A percentile compares a stretch with the other conserved stretches of the same genome.
Evolutionary conservation across 2,113 vertebrate genomes (phyloP).

Genomic region (Oceanodroma tethys): DNA sequence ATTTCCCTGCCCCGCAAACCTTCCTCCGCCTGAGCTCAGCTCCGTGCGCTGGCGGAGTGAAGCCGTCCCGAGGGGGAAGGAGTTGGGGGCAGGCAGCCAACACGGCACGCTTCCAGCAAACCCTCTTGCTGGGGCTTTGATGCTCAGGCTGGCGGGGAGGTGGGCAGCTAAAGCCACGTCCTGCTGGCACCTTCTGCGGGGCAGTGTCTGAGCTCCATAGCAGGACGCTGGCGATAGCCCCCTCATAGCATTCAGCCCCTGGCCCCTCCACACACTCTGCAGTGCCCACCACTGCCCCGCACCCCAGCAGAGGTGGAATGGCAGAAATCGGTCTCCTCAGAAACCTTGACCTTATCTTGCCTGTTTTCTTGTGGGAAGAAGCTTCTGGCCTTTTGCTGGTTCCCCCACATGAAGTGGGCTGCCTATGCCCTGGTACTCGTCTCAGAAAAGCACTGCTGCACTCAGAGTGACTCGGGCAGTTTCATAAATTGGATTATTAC

Average conservation of each 20-base stretch:
- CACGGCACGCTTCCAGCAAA: accelerated
- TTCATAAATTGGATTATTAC: background rate
- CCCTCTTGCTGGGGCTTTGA: background rate
- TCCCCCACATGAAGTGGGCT: background rate
- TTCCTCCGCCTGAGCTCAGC: background rate
- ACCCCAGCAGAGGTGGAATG: background rate
- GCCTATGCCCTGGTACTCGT: background rate
- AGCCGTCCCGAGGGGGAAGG: background rate
- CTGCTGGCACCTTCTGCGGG: background rate
- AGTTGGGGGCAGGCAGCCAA: background rate
- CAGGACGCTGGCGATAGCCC: background rate
- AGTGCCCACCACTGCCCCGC: background rate
- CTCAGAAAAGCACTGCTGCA: background rate
- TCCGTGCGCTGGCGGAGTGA: background rate
- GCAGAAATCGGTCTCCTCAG: background rate
- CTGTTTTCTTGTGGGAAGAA: background rate
- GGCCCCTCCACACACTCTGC: background rate
- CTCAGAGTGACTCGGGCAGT: background rate
- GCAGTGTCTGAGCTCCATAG: background rate
- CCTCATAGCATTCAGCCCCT: background rate
- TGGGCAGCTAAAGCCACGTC: background rate
- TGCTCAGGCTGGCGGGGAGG: background rate
- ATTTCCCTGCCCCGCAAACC: background rate
- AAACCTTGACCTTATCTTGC: background rate
- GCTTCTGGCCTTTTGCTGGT: background rate